Percentiles rank a stretch among this genome's conserved stretches.
These are phyloP conservation scores for Larimichthys crocea DNA, from an alignment of 2,113 vertebrate genomes.

Conservation along the genomic window DNA sequence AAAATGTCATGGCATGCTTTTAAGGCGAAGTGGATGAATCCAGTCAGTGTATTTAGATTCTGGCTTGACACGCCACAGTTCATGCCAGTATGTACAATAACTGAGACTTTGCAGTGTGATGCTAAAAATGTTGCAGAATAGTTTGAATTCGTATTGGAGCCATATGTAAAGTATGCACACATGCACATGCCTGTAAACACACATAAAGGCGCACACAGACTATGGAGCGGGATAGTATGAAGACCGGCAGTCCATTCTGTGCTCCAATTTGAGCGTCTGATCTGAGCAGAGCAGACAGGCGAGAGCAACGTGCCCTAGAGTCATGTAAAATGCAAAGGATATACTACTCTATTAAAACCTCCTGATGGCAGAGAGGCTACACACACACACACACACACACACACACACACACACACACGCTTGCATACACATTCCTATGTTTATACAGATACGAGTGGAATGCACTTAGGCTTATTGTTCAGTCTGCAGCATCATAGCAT, in stretches of 20 bases:
- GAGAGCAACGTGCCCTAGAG: constrained; percentile 91
- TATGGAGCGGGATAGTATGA: constrained; percentile 73
- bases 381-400: constrained; percentile 16
- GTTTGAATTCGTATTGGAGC: background rate
- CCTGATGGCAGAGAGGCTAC: constrained; percentile 75
- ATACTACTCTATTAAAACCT: constrained; percentile 86
- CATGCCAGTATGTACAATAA: background rate
- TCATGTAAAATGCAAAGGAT: constrained; percentile 95
- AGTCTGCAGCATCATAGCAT: constrained; percentile 44
- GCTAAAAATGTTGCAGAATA: background rate
- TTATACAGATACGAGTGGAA: constrained; percentile 40
- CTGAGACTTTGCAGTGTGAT: background rate
- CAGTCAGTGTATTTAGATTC: background rate
- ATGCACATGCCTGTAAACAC: constrained; percentile 34
- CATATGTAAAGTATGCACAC: background rate
- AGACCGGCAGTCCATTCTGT: constrained; percentile 85
- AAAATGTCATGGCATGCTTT: background rate
- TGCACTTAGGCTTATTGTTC: constrained; percentile 47
- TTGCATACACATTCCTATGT: constrained; percentile 33
- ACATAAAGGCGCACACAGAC: constrained; percentile 43
- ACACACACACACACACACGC: constrained; percentile 43
- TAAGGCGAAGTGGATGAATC: background rate
- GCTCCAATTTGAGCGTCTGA: constrained; percentile 91
- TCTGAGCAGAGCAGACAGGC: constrained; percentile 95
- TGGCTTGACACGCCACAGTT: background rate